Conservation (phyloP, 2,797 vertebrate species). For the Syndactyla subalaris region DNA sequence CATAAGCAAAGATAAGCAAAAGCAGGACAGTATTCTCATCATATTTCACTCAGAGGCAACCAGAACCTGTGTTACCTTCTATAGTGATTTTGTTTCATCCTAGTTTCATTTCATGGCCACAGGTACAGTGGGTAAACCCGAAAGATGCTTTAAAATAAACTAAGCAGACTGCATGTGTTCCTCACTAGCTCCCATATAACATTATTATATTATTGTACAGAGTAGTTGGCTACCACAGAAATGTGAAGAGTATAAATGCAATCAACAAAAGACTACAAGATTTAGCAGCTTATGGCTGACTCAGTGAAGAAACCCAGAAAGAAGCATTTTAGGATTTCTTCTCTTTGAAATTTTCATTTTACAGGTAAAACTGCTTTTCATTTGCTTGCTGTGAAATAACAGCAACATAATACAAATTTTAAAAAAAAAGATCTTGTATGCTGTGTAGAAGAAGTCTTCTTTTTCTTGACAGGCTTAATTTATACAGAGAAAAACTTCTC, state of each 20-base stretch:
- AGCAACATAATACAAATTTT: background rate
- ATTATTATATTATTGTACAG: background rate
- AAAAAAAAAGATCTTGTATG: background rate
- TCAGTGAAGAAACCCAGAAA: conserved; percentile 25
- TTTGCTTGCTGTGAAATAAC: background rate
- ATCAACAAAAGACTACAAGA: background rate
- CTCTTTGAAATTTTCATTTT: background rate
- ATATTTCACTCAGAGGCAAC: background rate
- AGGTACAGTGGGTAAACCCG: background rate
- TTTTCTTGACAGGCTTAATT: background rate
- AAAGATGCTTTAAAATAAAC: conserved; percentile 24
- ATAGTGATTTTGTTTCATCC: background rate
- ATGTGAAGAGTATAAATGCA: background rate
- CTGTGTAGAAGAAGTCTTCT: background rate
- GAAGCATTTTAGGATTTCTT: background rate
- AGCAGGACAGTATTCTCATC: background rate
- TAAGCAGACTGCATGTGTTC: background rate
- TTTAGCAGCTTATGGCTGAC: background rate
- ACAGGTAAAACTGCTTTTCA: background rate
- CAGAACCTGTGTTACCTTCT: background rate
- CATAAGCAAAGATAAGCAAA: background rate
- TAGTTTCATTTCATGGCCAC: background rate
- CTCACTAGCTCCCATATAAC: background rate
- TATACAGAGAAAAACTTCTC: background rate
- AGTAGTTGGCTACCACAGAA: background rate